phyloP scores from a whole-genome alignment of 1,140 invertebrate species.

The Oryctes rhinoceros region DNA sequence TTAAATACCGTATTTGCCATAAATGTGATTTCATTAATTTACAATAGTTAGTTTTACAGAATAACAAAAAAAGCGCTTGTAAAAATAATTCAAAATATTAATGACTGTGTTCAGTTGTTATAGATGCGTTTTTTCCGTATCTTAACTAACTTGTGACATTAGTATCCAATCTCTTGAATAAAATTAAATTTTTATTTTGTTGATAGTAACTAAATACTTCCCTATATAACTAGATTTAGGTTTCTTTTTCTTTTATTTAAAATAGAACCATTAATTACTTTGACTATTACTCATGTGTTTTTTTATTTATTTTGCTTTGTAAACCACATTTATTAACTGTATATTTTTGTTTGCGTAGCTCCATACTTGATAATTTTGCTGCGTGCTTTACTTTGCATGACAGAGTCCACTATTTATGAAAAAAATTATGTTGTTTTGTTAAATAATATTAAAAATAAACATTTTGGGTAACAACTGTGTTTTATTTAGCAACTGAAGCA shows the following conservation, averaged over 20 bases:
- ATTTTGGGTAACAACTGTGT: background rate
- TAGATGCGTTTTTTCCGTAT: background rate
- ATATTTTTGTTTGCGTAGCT: conserved; percentile 11
- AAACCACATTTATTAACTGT: background rate
- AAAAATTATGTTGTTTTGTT: conserved; percentile 3
- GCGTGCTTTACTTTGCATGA: conserved; percentile 28
- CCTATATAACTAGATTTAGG: conserved; percentile 10
- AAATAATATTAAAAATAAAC: conserved; percentile 14
- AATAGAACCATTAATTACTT: conserved; percentile 11
- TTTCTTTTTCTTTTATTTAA: background rate
- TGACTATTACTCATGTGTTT: background rate
- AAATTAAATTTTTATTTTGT: background rate
- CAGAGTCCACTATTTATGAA: conserved; percentile 14
- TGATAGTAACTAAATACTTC: conserved; percentile 7
- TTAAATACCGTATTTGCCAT: conserved; percentile 41
- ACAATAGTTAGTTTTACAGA: conserved; percentile 40
- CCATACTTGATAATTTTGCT: background rate
- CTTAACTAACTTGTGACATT: background rate
- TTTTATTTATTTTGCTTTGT: background rate
- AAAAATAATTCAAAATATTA: conserved; percentile 31
- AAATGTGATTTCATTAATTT: conserved; percentile 41
- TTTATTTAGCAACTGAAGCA: background rate
- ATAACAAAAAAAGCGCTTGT: conserved; percentile 29
- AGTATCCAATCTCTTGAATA: background rate
- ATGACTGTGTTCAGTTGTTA: conserved; percentile 13